These are phyloP conservation scores for Lepidurus packardi DNA, from an alignment of 1,140 invertebrate species.

Conservation along the genomic window DNA sequence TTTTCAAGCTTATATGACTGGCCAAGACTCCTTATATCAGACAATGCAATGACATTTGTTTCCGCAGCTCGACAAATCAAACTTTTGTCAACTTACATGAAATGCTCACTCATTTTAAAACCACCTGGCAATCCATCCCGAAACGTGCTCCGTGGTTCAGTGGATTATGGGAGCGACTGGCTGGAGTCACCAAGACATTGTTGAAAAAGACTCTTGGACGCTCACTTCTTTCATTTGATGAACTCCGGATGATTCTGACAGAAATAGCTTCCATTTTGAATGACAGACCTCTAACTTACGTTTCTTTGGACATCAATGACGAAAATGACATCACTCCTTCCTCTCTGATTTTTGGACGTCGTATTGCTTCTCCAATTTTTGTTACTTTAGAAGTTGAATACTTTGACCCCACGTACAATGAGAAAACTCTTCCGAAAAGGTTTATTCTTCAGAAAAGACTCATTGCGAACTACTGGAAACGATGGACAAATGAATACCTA, in stretches of 20 bases:
- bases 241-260: neutral
- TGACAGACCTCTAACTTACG: neutral
- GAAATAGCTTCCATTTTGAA: constrained; percentile 19
- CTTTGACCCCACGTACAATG: neutral
- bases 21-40: neutral
- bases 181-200: constrained; percentile 37
- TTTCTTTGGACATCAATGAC: neutral
- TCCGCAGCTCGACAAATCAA: neutral
- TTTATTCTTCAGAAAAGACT: neutral
- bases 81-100: neutral
- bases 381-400: neutral
- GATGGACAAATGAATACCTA: constrained; percentile 35
- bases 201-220: constrained; percentile 32
- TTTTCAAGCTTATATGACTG: neutral
- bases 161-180: constrained; percentile 42
- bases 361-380: neutral
- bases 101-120: neutral
- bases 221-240: constrained; percentile 26
- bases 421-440: no score
- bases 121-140: constrained; percentile 37
- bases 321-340: neutral
- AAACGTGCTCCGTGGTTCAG: constrained; percentile 40
- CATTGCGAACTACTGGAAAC: constrained; percentile 22
- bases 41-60: neutral
- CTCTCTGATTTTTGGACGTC: neutral